Evolutionary conservation across 53 echinoderm and acorn worm species (phyloP), one percentile per base, ranked within the genome.

Genomic region (Zoroaster sp.): DNA sequence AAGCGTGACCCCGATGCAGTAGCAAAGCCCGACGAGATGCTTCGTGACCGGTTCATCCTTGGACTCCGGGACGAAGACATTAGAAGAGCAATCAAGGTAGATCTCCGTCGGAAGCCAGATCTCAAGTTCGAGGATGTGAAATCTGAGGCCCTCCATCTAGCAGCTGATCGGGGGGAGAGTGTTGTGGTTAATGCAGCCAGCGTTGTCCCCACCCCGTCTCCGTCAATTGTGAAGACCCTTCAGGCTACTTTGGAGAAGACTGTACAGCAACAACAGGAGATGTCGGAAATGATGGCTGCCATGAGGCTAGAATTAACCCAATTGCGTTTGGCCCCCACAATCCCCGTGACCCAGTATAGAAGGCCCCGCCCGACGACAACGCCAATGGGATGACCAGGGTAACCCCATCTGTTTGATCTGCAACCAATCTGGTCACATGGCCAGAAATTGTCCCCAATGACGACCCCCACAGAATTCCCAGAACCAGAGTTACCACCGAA

Each of bases 271-370:
- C 75, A 75, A 31, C 5, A n/a, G 45, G 46, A 75, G 31, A 75
- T 75, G 75, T 45, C 75, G 1, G 47, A 25, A 8, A 75, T 75
- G 75, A 75, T 75, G 75, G 75, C 75, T 9, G 46, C 46, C 25
- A 75, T 75, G 75, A n/a, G 14, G 32, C 2, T n/a, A n/a, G n/a
- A n/a, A n/a, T n/a, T n/a, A n/a, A n/a, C n/a, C n/a, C n/a, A n/a
- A n/a, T n/a, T n/a, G 28, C 45, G 46, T 45, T 14, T 75, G 12
- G 25, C 28, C 12, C 28, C 31, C 1, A 10, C 45, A 2, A 12
- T 35, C 13, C 3, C 69, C 10, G 12, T 21, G 4, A 4, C 17
- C 72, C 4, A 38, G 4, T 45, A 21, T 5, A 3, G 23, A 7
- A 36, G 44, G 32, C 75, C n/a, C n/a, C n/a, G n/a, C 44, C 21